Evolutionary conservation across 2,797 vertebrate species (phyloP), one percentile per base, ranked within the genome.

Genomic region (Sebastes hubbsi): DNA sequence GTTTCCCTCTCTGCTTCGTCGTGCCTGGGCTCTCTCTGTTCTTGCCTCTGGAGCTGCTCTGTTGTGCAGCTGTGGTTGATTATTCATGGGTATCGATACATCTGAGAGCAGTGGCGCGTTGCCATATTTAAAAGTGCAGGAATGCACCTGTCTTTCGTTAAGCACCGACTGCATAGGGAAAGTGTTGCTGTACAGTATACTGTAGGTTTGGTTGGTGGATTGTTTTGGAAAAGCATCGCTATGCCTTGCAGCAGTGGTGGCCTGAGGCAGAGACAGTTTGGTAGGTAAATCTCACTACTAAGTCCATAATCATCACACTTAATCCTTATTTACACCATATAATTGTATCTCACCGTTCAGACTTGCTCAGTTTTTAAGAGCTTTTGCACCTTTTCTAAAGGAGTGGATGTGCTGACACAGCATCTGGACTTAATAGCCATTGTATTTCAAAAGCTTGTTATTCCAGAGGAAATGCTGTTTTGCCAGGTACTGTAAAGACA

Each of bases 31-130:
- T 80, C 60, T 32, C 55, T 46, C 63, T 22, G 72, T 62, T 56
- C 60, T 29, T 61, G 56, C 30, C 14, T 49, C 27, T 80, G 70
- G 69, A 72, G 86, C 87, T 82, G 84, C 82, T 84, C 67, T 72
- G 78, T 72, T 67, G 81, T 84, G 82, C 84, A 74, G 81, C 77
- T 86, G 81, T 78, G 77, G n/a, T 90, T 78, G 90, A 92, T 93
- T 94, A 94, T 93, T 93, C 91, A 91, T 92, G 83, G 88, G 42
- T 90, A 93, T 92, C 77, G 83, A 92, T 94, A 83, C 76, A 86
- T 77, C 82, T 80, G 85, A 82, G 87, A 81, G 82, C 81, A 49
- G 81, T 86, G 88, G 90, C 49, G 18, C 25, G 1, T 58, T 82
- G 83, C 84, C 90, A 91, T 76, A 65, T 81, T 74, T 79, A 83